These are phyloP conservation scores for Pasiphila rectangulata DNA, from an alignment of 2,888 invertebrate species.

Conservation along the genomic window DNA sequence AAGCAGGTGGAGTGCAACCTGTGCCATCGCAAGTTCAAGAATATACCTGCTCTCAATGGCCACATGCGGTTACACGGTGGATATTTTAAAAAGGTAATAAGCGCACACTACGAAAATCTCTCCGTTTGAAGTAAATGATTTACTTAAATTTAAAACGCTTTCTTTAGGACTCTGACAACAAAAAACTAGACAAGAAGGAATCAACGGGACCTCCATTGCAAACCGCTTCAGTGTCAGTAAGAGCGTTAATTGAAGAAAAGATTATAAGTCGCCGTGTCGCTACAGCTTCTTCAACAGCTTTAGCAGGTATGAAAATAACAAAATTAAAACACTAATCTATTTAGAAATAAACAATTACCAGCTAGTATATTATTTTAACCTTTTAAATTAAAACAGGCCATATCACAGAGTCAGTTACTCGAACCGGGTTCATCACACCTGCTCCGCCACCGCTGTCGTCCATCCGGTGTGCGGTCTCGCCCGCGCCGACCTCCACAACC, in stretches of 20 bases:
- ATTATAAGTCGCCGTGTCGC: constrained; percentile 92
- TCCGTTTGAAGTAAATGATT: too few relatives aligned
- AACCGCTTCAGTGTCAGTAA: constrained; percentile 94
- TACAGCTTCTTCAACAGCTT: constrained; percentile 47
- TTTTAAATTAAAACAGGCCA: constrained; percentile 43
- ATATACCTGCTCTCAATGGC: constrained; percentile 97
- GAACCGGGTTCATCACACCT: constrained; percentile 67
- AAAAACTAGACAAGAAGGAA: constrained; percentile 92
- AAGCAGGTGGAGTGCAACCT: constrained; percentile 97
- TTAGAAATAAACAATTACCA: too few relatives aligned
- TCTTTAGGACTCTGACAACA: constrained; percentile 87
- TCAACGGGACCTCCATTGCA: constrained; percentile 90
- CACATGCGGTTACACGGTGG: constrained; percentile 99
- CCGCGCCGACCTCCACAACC: constrained; percentile 71
- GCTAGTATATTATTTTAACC: too few relatives aligned
- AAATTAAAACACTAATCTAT: too few relatives aligned
- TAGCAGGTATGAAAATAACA: constrained; percentile 42
- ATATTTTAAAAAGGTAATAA: constrained; percentile 92
- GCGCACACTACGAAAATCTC: too few relatives aligned
- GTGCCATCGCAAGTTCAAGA: constrained; percentile 97
- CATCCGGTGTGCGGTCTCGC: constrained; percentile 60
- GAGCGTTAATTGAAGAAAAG: constrained; percentile 95
- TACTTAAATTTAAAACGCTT: too few relatives aligned
- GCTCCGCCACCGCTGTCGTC: constrained; percentile 70
- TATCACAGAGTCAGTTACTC: constrained; percentile 49